Evolutionary conservation across 2,113 vertebrate species (phyloP).

Genomic region (Mustela nigripes): DNA sequence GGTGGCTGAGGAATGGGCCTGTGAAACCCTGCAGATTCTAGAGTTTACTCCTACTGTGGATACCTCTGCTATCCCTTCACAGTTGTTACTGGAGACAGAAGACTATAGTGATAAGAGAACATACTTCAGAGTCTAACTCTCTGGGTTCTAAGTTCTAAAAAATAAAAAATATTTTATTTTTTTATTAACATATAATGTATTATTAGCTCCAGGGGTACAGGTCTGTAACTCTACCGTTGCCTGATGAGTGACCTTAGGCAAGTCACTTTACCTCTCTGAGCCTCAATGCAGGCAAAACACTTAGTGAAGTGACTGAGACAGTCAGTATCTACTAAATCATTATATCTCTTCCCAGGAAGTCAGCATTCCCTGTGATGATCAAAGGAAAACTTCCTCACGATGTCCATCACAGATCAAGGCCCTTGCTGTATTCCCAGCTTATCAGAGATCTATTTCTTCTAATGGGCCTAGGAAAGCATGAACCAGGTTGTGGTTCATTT

Average conservation of each 20-base stretch:
- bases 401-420: background rate
- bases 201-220: too few species aligned
- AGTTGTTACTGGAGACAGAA: background rate
- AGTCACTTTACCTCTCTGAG: background rate
- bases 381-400: conserved; percentile 16
- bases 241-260: background rate
- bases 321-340: background rate
- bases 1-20: background rate
- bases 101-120: background rate
- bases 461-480: background rate
- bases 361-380: background rate
- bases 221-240: background rate
- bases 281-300: background rate
- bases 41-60: background rate
- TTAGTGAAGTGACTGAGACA: background rate
- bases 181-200: too few species aligned
- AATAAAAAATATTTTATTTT: too few species aligned
- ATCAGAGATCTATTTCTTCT: background rate
- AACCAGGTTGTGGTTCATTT: background rate
- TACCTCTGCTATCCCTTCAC: background rate
- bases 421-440: background rate
- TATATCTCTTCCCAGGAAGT: background rate
- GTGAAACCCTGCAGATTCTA: background rate
- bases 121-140: background rate
- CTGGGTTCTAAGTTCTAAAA: background rate